These are phyloP conservation scores for Diplazon laetatorius DNA, from an alignment of 2,888 invertebrate species.

Conservation along the genomic window DNA sequence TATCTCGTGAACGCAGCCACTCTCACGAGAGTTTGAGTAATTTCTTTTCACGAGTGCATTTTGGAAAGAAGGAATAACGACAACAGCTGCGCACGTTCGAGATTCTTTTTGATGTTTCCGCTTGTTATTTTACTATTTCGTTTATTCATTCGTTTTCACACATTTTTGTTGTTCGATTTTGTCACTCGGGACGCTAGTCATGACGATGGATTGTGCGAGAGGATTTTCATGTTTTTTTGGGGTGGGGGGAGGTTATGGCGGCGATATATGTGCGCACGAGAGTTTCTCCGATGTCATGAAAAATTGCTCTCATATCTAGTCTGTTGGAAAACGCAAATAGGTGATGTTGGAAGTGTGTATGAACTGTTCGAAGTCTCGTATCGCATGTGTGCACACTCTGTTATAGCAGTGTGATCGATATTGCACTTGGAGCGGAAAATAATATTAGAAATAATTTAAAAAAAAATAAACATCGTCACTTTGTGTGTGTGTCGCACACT, in stretches of 20 bases:
- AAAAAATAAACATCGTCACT: slow-evolving; percentile 46
- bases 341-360: too few relatives aligned
- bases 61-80: slow-evolving; percentile 39
- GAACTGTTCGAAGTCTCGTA: slow-evolving; percentile 52
- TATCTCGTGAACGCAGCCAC: slow-evolving; percentile 37
- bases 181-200: slow-evolving; percentile 50
- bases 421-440: slow-evolving; percentile 65
- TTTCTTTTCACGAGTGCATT: slow-evolving; percentile 42
- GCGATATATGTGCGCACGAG: not conserved
- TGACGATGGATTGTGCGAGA: slow-evolving; percentile 36
- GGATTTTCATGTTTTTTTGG: slow-evolving; percentile 27
- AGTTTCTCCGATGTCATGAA: slow-evolving; percentile 29
- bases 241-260: not conserved
- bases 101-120: slow-evolving; percentile 61
- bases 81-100: slow-evolving; percentile 59
- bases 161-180: slow-evolving; percentile 54
- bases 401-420: slow-evolving; percentile 59
- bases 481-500: slow-evolving; percentile 14
- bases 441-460: slow-evolving; percentile 62
- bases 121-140: slow-evolving; percentile 51
- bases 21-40: slow-evolving; percentile 53
- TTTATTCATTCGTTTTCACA: slow-evolving; percentile 49
- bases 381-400: slow-evolving; percentile 12
- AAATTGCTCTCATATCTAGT: too few relatives aligned
- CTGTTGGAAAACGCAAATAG: slow-evolving; percentile 57